phyloP scores from a whole-genome alignment of 2,797 vertebrate species.

The Propithecus deckenii region DNA sequence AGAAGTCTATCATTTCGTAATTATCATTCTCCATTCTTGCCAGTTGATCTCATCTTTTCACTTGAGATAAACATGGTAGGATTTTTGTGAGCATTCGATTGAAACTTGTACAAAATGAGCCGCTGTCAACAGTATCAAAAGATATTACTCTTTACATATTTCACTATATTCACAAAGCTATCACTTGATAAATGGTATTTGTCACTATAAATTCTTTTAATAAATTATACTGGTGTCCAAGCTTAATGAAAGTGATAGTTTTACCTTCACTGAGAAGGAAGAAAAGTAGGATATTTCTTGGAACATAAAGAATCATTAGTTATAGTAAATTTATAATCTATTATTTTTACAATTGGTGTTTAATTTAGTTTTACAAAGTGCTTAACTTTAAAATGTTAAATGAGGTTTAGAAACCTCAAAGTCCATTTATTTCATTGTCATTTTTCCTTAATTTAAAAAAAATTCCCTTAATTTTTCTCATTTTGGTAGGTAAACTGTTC shows the following conservation, averaged over 20 bases:
- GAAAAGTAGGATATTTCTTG: not conserved
- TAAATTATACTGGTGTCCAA: slow-evolving; percentile 39
- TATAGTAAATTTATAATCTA: not conserved
- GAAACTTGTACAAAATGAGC: slow-evolving; percentile 67
- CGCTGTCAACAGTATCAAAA: slow-evolving; percentile 58
- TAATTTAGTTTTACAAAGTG: not conserved
- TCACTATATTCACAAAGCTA: slow-evolving; percentile 28
- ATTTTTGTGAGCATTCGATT: slow-evolving; percentile 50
- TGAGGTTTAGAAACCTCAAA: not conserved
- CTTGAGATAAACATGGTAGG: slow-evolving; percentile 15
- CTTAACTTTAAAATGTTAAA: not conserved
- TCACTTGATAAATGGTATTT: slow-evolving; percentile 70
- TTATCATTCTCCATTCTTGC: slow-evolving; percentile 35
- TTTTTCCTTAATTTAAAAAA: not conserved
- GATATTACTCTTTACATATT: slow-evolving; percentile 15
- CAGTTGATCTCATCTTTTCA: slow-evolving; percentile 58
- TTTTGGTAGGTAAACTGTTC: not conserved
- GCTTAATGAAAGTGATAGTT: slow-evolving; percentile 27
- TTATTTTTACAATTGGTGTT: not conserved
- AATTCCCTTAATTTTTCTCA: not conserved
- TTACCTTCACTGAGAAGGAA: not conserved
- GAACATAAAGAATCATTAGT: not conserved
- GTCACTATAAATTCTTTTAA: slow-evolving; percentile 49
- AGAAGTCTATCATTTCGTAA: slow-evolving; percentile 61
- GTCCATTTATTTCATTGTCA: not conserved